Evolutionary conservation across 2,888 invertebrate species (phyloP).

Genomic region (Chrysolina americana): DNA sequence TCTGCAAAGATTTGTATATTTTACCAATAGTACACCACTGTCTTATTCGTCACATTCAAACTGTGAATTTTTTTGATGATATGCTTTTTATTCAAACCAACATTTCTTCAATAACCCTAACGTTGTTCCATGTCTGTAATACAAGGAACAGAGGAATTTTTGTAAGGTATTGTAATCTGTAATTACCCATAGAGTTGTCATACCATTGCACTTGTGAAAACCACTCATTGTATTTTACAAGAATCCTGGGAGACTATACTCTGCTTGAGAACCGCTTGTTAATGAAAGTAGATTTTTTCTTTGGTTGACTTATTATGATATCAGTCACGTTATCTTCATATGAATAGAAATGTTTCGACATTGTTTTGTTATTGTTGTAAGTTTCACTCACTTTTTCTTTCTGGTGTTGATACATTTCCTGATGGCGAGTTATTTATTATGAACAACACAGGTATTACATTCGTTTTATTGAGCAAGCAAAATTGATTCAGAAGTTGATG

Average conservation of each 20-base stretch:
- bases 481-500: background rate
- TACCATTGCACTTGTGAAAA: too few relatives aligned
- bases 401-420: background rate
- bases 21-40: too few relatives aligned
- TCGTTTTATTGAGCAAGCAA: background rate
- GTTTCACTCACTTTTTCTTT: conserved; percentile 12
- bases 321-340: background rate
- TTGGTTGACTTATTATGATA: background rate
- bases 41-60: too few relatives aligned
- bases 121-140: too few relatives aligned
- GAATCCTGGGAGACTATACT: background rate
- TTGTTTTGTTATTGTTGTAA: background rate
- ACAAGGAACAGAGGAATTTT: too few relatives aligned
- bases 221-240: background rate
- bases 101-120: too few relatives aligned
- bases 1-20: too few relatives aligned
- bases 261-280: background rate
- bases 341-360: conserved; percentile 6
- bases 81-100: too few relatives aligned
- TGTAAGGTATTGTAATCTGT: too few relatives aligned
- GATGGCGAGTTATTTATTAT: background rate
- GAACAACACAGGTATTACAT: background rate
- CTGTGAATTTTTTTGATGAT: too few relatives aligned
- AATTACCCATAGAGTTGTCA: too few relatives aligned
- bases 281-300: background rate